Conservation (phyloP, 2,113 vertebrate species). For the Chaetorhynchus papuensis region DNA sequence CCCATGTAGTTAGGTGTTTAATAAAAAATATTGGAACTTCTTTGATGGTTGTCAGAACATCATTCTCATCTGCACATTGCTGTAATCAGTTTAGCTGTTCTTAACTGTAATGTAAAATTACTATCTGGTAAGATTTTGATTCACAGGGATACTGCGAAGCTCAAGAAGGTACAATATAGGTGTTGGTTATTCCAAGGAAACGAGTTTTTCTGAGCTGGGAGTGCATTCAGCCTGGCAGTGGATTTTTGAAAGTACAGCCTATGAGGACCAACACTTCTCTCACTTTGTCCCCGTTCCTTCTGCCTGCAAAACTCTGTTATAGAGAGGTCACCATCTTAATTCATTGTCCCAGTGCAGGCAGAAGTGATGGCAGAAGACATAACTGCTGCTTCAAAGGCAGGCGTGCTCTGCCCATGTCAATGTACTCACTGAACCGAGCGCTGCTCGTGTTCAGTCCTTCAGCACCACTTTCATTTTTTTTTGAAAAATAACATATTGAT, state of each 20-base stretch:
- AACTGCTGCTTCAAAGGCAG: constrained; percentile 15
- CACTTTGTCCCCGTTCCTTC: background rate
- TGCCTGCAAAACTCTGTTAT: background rate
- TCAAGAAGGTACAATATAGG: background rate
- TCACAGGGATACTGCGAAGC: background rate
- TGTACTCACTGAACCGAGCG: background rate
- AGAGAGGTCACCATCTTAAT: background rate
- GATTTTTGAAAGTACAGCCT: background rate
- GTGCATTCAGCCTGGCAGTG: background rate
- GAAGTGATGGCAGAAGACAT: background rate
- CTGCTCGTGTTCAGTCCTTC: background rate
- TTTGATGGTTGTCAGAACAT: background rate
- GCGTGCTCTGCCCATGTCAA: background rate
- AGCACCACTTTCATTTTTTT: background rate
- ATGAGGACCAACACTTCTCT: background rate
- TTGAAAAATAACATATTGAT: background rate
- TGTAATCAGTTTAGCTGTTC: background rate
- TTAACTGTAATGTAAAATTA: background rate
- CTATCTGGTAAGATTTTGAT: background rate
- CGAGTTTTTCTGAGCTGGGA: background rate
- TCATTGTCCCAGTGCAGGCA: background rate
- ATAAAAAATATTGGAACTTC: background rate
- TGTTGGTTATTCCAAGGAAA: background rate
- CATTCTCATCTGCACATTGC: background rate
- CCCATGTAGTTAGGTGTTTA: background rate